Evolutionary conservation across 37 sponge, comb jelly and placozoan genomes (phyloP), one percentile per base, ranked within the genome.

Genomic region (Oopsacas minuta): DNA sequence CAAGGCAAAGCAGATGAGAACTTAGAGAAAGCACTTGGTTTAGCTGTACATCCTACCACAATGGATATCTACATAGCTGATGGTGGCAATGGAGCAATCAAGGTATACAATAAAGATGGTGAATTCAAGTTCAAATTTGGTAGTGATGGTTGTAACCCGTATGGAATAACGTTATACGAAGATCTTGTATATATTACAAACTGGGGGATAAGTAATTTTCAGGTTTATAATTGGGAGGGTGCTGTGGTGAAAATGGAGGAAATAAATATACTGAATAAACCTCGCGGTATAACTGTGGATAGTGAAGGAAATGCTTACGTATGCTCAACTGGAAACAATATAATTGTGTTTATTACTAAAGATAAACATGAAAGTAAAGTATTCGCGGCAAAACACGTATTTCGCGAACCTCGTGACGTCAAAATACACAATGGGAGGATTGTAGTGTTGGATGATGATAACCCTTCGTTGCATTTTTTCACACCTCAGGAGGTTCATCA

Each of bases 401-500:
- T 61, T 61, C 75, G 75, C 30, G 75, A 61, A n/a, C 75, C 75
- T 10, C 75, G 75, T 3, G 75, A 61, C 75, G 75, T 61, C 28
- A 61, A 61, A n/a, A 61, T 61, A 61, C 75, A 61, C 75, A 61
- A 61, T 25, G 75, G 30, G 7, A 25, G 75, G 22, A 61, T 61
- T 61, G 75, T n/a, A 3, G 30, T 61, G 30, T 12, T 61, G 28
- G 75, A 61, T n/a, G 75, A 61, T 61, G 75, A 61, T 12, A 61
- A 61, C 22, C 75, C 75, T 32, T 61, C 75, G 22, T n/a, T 61
- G 30, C 75, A 61, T 34, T 61, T 61, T 61, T 61, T 61, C 75
- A 61, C 75, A 61, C 75, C 75, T 61, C 75, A 61, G 28, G 75
- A n/a, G 75, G 75, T 25, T 32, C 75, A 61, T 34, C 75, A 61